Conservation (phyloP, 2,888 invertebrate species). For the Nesidiocoris tenuis region DNA sequence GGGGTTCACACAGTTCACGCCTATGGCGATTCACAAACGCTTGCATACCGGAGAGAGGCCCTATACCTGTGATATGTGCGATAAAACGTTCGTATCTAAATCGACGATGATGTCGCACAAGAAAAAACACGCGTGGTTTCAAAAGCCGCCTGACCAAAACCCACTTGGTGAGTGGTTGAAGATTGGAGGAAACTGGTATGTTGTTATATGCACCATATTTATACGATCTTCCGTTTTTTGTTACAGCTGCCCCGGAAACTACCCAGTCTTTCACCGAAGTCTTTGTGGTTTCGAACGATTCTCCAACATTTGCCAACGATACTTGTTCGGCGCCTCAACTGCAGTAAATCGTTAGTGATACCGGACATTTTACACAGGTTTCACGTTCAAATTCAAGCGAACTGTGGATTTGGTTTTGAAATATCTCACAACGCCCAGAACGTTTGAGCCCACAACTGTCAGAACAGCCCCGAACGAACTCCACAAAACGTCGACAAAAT, state of each 20-base stretch:
- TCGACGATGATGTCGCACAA: slow-evolving; percentile 63
- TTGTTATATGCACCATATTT: too few relatives aligned
- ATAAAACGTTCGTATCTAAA: slow-evolving; percentile 60
- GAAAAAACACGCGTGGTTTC: slow-evolving; percentile 56
- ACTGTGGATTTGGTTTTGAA: too few relatives aligned
- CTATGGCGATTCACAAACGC: slow-evolving; percentile 64
- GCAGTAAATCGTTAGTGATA: too few relatives aligned
- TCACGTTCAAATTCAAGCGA: too few relatives aligned
- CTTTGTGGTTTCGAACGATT: slow-evolving; percentile 41
- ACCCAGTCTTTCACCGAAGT: slow-evolving; percentile 40
- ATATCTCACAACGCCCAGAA: too few relatives aligned
- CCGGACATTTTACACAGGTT: too few relatives aligned
- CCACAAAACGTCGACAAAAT: too few relatives aligned
- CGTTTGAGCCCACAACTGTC: too few relatives aligned
- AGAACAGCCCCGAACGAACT: too few relatives aligned
- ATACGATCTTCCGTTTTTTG: too few relatives aligned
- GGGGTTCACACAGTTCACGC: slow-evolving; percentile 65
- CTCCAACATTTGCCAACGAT: slow-evolving; percentile 11
- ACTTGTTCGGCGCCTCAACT: neutral
- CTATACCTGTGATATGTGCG: slow-evolving; percentile 62
- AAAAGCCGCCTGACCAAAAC: neutral
- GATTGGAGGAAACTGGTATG: too few relatives aligned
- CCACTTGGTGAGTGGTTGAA: too few relatives aligned
- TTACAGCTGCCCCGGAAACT: slow-evolving; percentile 39
- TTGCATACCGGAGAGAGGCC: slow-evolving; percentile 65